Evolutionary conservation across 1,140 invertebrate species (phyloP), one percentile per base, ranked within the genome.

Genomic region (Metaphire vulgaris): DNA sequence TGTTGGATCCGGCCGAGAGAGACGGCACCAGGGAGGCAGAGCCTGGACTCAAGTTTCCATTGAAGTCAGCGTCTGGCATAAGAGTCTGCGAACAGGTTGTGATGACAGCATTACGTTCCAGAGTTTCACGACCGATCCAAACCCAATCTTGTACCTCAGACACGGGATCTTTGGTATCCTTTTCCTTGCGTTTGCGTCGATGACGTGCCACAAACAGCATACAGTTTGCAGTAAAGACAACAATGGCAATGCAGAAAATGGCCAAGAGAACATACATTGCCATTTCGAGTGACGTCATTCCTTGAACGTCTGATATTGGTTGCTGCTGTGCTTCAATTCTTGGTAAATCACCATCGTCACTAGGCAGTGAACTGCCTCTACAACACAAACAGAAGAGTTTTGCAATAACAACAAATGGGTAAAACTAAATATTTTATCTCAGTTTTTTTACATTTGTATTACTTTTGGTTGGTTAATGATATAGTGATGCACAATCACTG

Each of bases 261-360:
- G 92, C 94, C 33, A 98, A 88, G 2, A 98, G 88, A 12, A 97
- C 92, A 86, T 97, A 98, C 92, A 98, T 95, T 80, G 94, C 95
- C 69, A 97, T 93, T 87, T 97, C 94, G 67, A 98, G 89, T 12
- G 93, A 91, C 1, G 92, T 92, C 88, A 95, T 73, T 14, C 41
- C 41, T 56, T 56, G 41, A 6, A 56, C 41, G 6, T 56, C 41
- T 12, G 41, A 56, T 56, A 56, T 56, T 21, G 41, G 41, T 21
- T 56, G 41, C 41, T 56, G 6, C 41, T 56, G 41, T 12, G 41
- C 41, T 21, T 56, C 41, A 56, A 56, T 56, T 21, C 41, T 56
- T 56, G 41, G 41, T 12, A 21, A 21, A 6, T 56, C 41, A 6
- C 21, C 41, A 56, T 56, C 41, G n/a, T n/a, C n/a, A n/a, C n/a